Evolutionary conservation across 2,797 vertebrate genomes (phyloP), one percentile per base, ranked within the genome.

Genomic region (Ataeniobius toweri): DNA sequence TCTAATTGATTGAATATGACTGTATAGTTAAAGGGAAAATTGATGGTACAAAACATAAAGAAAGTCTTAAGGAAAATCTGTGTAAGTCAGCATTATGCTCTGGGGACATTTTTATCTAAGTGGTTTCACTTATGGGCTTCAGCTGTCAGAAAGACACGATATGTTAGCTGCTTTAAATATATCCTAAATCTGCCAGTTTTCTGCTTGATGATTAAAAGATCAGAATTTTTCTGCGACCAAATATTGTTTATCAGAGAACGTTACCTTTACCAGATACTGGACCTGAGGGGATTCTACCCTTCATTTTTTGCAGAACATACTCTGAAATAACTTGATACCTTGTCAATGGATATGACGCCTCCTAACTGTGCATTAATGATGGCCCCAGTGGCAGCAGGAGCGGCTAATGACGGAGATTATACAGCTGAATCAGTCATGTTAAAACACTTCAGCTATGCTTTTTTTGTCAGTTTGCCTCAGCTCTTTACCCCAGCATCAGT

Each of bases 401-500:
- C 50, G 86, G 78, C 77, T 81, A 80, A 88, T 86, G 83, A 88
- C 77, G 82, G 83, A 88, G 85, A 80, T 86, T 83, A 68, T 26
- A 76, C 81, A 46, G 71, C 86, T 76, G 73, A 82, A 85, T 89
- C 83, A 81, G 85, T 91, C 90, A 90, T 86, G 74, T 90, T 86
- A 80, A 79, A 85, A 81, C 85, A 82, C 81, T 87, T 36, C 36
- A 36, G 36, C 4, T 36, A 3, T 90, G 85, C 83, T 69, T 84
- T 86, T 73, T 77, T 80, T 65, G 71, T 87, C 61, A 72, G 78
- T 89, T 85, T 76, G 81, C 83, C 77, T 88, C 84, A 84, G 90
- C 83, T 83, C 79, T 87, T 74, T 71, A 85, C 69, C 22, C 89
- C 88, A 91, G 85, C 82, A 86, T 78, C 90, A 82, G 74, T 85